A percentile compares a stretch with the other conserved stretches of the same genome.
phyloP scores from a whole-genome alignment of 2,888 invertebrate genomes.

The Blera fallax region DNA sequence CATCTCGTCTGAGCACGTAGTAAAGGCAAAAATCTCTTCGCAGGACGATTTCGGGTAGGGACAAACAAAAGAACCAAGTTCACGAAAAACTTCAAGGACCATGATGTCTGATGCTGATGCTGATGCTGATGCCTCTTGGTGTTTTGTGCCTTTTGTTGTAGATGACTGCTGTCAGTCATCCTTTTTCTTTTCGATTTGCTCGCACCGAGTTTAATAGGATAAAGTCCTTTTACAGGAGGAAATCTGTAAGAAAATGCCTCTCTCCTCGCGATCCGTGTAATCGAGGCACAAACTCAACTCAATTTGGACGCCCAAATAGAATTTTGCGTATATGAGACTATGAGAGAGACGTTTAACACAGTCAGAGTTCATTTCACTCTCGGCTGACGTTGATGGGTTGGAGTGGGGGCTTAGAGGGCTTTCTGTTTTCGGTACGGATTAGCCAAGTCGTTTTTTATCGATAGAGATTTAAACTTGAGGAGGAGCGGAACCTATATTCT shows the following conservation, averaged over 20 bases:
- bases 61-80: not conserved
- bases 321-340: not conserved
- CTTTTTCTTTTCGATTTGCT: not conserved
- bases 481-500: not conserved
- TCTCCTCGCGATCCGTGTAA: not conserved
- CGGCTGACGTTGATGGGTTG: not conserved
- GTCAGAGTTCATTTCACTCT: not conserved
- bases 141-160: not conserved
- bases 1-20: constrained; percentile 6
- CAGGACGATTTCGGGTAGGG: not conserved
- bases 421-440: not conserved
- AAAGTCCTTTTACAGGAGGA: not conserved
- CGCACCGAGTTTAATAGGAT: not conserved
- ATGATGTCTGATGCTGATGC: not conserved
- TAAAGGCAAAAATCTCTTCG: not conserved
- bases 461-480: not conserved
- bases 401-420: not conserved
- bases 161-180: not conserved
- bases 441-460: not conserved
- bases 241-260: not conserved
- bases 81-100: not conserved
- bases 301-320: not conserved
- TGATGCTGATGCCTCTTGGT: not conserved
- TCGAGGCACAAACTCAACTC: not conserved
- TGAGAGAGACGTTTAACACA: not conserved